Conservation (phyloP, 2,797 vertebrate species). For the Liparis tanakae region DNA sequence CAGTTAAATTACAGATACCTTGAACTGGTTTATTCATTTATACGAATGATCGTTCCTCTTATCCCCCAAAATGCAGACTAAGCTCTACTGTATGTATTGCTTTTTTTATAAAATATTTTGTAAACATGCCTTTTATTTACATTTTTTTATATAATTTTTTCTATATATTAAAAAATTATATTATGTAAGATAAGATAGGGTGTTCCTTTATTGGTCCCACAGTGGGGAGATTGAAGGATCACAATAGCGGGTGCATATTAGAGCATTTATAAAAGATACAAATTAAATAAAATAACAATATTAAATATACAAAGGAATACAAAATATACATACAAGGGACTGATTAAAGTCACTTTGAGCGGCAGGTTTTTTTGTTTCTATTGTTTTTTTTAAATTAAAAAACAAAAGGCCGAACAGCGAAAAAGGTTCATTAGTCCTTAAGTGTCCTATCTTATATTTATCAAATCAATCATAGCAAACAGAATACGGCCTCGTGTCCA, state of each 20-base stretch:
- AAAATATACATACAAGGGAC: too few species aligned
- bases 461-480: not conserved
- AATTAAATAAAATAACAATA: too few species aligned
- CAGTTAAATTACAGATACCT: constrained; percentile 14
- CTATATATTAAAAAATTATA: not conserved
- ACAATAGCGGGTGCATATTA: too few species aligned
- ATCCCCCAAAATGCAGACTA: constrained; percentile 2
- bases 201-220: too few species aligned
- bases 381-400: not conserved
- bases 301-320: too few species aligned
- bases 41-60: not conserved
- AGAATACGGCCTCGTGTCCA: not conserved
- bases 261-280: too few species aligned
- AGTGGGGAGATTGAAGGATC: too few species aligned
- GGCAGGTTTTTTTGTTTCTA: not conserved
- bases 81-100: constrained; percentile 11
- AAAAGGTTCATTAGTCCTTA: not conserved
- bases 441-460: not conserved
- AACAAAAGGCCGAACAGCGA: not conserved
- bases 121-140: not conserved
- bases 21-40: constrained; percentile 2
- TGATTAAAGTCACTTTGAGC: too few species aligned
- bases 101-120: constrained; percentile 14
- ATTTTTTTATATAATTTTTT: not conserved
- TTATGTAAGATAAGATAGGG: not conserved